A percentile compares a stretch with the other conserved stretches of the same genome.
Evolutionary conservation across 2,113 vertebrate species (phyloP).

Genomic region (Chionomys nivalis): DNA sequence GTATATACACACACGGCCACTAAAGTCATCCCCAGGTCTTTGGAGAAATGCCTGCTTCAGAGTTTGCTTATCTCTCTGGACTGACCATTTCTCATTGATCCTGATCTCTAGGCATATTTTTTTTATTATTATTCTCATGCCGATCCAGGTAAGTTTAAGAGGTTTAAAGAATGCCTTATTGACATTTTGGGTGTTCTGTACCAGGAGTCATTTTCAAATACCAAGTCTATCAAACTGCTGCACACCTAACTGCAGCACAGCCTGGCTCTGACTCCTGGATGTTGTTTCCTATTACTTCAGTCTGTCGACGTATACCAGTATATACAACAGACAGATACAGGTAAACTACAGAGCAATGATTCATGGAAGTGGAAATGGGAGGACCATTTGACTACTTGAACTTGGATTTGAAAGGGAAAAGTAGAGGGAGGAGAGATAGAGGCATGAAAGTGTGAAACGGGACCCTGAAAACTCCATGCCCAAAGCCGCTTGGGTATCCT

Average conservation of each 20-base stretch:
- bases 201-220: neutral
- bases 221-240: neutral
- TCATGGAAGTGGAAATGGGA: neutral
- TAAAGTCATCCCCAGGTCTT: constrained; percentile 30
- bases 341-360: neutral
- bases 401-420: neutral
- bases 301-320: neutral
- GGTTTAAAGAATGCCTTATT: neutral
- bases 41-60: constrained; percentile 39
- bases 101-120: constrained; percentile 16
- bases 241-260: neutral
- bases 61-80: neutral
- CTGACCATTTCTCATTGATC: constrained; percentile 40
- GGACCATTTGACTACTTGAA: neutral
- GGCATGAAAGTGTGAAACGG: neutral
- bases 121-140: neutral
- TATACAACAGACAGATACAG: neutral
- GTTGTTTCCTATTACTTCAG: neutral
- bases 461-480: neutral
- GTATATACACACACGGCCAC: neutral
- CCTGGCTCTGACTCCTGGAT: neutral
- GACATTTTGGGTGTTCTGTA: neutral
- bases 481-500: neutral
- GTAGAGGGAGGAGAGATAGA: neutral
- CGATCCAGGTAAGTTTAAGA: neutral